Evolutionary conservation across 1,140 invertebrate genomes (phyloP), one percentile per base, ranked within the genome.

Genomic region (Drosophila serrata): DNA sequence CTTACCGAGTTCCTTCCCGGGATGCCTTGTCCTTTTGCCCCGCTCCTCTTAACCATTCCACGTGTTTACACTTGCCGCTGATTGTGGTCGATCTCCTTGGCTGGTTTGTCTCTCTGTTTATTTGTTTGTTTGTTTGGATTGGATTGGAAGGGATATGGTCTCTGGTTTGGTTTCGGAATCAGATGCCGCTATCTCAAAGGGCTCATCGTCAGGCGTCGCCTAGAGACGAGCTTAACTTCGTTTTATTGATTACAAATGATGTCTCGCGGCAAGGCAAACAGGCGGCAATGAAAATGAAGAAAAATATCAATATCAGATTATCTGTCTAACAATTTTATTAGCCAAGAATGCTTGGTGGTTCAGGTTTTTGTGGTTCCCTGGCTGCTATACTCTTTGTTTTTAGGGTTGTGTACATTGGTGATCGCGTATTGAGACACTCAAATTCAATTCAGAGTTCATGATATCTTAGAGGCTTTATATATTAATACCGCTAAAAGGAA

Each of bases 201-300:
- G 74, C 65, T 46, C 58, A 90, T 90, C 79, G 49, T 31, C 42
- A 49, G 67, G 49, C 65, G 48, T 67, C 45, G 61, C 58, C 81
- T 62, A n/a, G 53, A 55, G 59, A 64, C 70, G 60, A 80, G 70
- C 74, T 78, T 81, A 75, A 81, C 81, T 68, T 79, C 43, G 67
- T 70, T 90, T 90, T 90, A 90, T 90, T 90, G 85, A 85, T 90
- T 81, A 90, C 85, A 90, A 85, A 90, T 90, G 81, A 85, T 90
- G 85, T 73, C 78, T 60, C 55, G 76, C 65, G 75, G 19, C 75
- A 61, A 35, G 42, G 13, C 51, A 42, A 42, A 65, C 39, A 45
- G 64, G 43, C 49, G 64, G 49, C 46, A 46, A 62, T 40, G 37
- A 31, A 22, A 42, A 55, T 11, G 39, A 17, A 22, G 31, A 33